These are phyloP conservation scores for Drosophila guanche DNA, from an alignment of 1,140 invertebrate genomes.

Conservation along the genomic window DNA sequence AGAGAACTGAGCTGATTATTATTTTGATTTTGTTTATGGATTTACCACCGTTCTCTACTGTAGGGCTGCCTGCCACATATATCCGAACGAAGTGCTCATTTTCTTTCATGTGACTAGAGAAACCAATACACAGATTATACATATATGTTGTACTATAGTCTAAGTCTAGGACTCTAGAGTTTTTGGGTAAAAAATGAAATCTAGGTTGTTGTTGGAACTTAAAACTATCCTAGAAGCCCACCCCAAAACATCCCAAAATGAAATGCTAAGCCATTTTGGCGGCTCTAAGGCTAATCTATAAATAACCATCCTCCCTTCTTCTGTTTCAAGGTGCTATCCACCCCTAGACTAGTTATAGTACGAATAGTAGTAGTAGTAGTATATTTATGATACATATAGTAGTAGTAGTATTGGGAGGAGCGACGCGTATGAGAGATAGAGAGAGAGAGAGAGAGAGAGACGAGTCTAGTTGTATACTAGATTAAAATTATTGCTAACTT, in stretches of 20 bases:
- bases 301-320: not conserved
- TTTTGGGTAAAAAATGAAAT: not conserved
- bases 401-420: too few species aligned
- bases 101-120: constrained; percentile 24
- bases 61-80: constrained; percentile 12
- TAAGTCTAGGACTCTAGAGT: not conserved
- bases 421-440: not conserved
- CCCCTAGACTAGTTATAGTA: constrained; percentile 3
- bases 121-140: constrained; percentile 22
- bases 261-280: too few species aligned
- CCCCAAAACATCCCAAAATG: not conserved
- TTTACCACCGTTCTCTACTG: constrained; percentile 20
- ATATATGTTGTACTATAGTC: not conserved
- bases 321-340: constrained; percentile 1
- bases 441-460: not conserved
- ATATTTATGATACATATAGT: too few species aligned
- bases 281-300: too few species aligned
- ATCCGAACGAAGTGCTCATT: constrained; percentile 19
- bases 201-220: not conserved
- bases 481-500: constrained; percentile 48
- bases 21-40: constrained; percentile 20
- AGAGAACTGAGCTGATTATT: constrained; percentile 11
- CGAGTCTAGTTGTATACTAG: constrained; percentile 14
- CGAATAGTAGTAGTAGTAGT: too few species aligned
- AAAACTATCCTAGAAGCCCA: not conserved